These are phyloP conservation scores for Empis stercorea DNA, from an alignment of 2,888 invertebrate species.

Conservation along the genomic window DNA sequence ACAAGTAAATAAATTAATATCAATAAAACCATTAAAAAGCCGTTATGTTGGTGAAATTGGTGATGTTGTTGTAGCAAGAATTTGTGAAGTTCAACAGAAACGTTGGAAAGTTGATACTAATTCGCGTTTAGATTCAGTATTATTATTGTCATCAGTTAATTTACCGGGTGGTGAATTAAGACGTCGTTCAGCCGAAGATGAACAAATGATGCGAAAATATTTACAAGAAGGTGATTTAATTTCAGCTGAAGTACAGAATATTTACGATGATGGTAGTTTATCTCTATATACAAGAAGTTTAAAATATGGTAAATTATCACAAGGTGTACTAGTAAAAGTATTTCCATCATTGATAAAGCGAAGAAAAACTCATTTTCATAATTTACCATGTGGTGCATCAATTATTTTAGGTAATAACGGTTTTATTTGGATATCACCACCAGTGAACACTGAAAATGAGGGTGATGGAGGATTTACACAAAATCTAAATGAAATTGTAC, in stretches of 20 bases:
- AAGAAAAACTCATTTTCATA: conserved; percentile 92
- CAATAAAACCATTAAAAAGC: conserved; percentile 80
- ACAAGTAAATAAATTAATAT: conserved; percentile 88
- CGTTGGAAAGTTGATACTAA: conserved; percentile 95
- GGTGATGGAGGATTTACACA: conserved; percentile 64
- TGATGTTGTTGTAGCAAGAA: conserved; percentile 90
- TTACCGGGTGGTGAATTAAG: conserved; percentile 95
- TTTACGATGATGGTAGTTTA: conserved; percentile 81
- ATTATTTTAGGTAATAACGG: conserved; percentile 95
- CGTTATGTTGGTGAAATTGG: conserved; percentile 90
- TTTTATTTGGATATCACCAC: conserved; percentile 84
- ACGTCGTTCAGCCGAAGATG: conserved; percentile 87
- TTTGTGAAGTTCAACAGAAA: conserved; percentile 86
- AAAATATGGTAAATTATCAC: conserved; percentile 90
- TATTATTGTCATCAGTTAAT: conserved; percentile 86
- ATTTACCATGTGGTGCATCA: conserved; percentile 79
- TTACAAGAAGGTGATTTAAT: conserved; percentile 91
- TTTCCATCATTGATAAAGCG: conserved; percentile 83
- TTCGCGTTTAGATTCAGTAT: conserved; percentile 72
- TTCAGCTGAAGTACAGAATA: conserved; percentile 93
- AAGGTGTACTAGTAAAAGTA: conserved; percentile 81
- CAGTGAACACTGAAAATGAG: conserved; percentile 44
- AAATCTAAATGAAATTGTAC: conserved; percentile 58
- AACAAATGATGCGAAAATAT: conserved; percentile 93
- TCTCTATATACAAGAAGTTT: conserved; percentile 91